Evolutionary conservation across 2,888 invertebrate genomes (phyloP).

Genomic region (Ophion costatus): DNA sequence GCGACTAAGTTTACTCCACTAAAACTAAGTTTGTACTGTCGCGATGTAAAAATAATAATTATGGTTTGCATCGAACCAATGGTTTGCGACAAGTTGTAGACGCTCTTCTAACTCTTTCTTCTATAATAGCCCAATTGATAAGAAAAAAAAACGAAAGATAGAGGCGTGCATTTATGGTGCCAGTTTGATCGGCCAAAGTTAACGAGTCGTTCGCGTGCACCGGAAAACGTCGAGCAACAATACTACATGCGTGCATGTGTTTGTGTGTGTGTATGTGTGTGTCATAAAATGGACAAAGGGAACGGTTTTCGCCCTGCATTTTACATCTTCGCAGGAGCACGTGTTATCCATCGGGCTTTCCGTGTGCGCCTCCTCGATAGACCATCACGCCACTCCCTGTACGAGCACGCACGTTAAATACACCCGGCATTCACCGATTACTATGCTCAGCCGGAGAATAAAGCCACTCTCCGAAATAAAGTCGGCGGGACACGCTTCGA

Average conservation of each 20-base stretch:
- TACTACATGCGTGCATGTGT: constrained; percentile 34
- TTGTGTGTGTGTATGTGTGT: constrained; percentile 33
- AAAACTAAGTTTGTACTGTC: not conserved
- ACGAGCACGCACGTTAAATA: constrained; percentile 76
- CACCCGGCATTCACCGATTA: constrained; percentile 70
- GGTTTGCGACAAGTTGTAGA: constrained; percentile 9
- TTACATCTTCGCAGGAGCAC: constrained; percentile 59
- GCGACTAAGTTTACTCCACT: too few species aligned
- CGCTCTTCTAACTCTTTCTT: not conserved
- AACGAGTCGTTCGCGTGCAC: constrained; percentile 80
- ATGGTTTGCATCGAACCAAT: not conserved
- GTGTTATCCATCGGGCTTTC: constrained; percentile 64
- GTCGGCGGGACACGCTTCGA: constrained; percentile 16
- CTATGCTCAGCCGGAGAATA: constrained; percentile 51
- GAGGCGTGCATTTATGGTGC: not conserved
- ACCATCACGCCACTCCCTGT: constrained; percentile 75
- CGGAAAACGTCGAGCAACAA: constrained; percentile 74
- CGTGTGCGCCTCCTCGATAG: constrained; percentile 49
- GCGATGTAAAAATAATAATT: not conserved
- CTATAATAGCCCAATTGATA: constrained; percentile 15
- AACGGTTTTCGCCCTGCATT: constrained; percentile 58
- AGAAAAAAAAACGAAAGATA: not conserved
- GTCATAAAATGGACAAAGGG: constrained; percentile 52
- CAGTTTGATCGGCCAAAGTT: constrained; percentile 72
- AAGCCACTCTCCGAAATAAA: constrained; percentile 56